phyloP scores from a whole-genome alignment of 2,113 vertebrate genomes.

The Delphinus delphis region DNA sequence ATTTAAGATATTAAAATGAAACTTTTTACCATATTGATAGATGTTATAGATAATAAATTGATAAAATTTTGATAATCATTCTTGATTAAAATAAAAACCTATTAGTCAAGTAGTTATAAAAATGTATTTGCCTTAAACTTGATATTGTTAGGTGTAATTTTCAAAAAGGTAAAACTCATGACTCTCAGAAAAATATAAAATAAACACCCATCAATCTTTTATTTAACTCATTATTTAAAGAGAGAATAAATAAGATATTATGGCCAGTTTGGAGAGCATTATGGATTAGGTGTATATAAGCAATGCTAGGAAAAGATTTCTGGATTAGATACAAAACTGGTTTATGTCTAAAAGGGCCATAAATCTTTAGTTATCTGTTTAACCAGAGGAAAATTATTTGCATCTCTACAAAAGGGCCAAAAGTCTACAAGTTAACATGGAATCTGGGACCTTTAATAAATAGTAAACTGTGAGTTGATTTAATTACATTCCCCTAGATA shows the following conservation, averaged over 20 bases:
- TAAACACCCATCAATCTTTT: not conserved
- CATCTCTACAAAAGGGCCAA: not conserved
- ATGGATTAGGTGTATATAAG: not conserved
- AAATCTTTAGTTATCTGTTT: not conserved
- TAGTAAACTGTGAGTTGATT: not conserved
- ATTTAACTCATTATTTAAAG: not conserved
- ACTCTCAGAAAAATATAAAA: not conserved
- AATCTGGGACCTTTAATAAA: not conserved
- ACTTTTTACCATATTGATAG: not conserved
- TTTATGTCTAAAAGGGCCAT: not conserved
- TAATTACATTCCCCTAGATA: not conserved
- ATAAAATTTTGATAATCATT: not conserved
- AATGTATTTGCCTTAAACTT: not conserved
- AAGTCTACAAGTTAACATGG: not conserved
- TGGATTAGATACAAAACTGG: not conserved
- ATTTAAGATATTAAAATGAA: not conserved
- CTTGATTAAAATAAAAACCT: not conserved
- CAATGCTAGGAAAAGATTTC: not conserved
- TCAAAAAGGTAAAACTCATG: not conserved
- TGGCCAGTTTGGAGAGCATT: not conserved
- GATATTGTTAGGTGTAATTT: not conserved
- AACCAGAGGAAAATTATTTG: not conserved
- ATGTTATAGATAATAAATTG: not conserved
- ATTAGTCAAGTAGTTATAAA: not conserved
- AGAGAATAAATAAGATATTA: not conserved